Evolutionary conservation across 2,113 vertebrate genomes (phyloP).

Genomic region (Tautogolabrus adspersus): DNA sequence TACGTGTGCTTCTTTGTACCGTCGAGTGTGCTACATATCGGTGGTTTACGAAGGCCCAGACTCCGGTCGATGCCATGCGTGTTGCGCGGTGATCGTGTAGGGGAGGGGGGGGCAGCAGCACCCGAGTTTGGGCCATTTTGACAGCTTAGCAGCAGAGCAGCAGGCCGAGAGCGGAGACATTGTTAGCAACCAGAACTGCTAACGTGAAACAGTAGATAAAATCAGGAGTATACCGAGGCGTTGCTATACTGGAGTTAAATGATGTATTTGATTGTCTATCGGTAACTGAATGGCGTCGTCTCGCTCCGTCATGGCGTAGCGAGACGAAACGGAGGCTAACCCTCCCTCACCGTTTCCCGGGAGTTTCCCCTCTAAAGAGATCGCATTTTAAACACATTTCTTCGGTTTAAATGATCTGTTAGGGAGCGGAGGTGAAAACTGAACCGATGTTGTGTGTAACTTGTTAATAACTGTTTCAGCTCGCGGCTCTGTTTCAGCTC

Average conservation of each 20-base stretch:
- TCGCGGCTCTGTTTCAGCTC: neutral
- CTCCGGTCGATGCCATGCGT: conserved; percentile 25
- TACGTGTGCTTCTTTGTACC: no score
- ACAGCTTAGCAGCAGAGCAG: conserved; percentile 63
- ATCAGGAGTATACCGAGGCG: accelerated
- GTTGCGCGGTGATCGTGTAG: conserved; percentile 33
- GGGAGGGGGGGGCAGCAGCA: conserved; percentile 34
- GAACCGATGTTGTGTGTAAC: neutral
- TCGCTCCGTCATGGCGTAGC: conserved; percentile 63
- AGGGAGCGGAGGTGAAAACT: accelerated
- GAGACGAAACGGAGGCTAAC: conserved; percentile 46
- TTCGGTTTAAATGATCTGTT: accelerated
- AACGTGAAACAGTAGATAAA: neutral
- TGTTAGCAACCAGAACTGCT: conserved; percentile 2
- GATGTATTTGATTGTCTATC: neutral
- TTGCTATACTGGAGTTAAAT: accelerated
- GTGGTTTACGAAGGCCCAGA: neutral
- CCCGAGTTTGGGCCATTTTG: conserved; percentile 72
- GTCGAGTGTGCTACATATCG: neutral
- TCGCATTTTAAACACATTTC: neutral
- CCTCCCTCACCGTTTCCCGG: conserved; percentile 54
- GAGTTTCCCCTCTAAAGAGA: conserved; percentile 18
- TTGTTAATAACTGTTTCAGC: neutral
- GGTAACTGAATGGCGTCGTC: neutral
- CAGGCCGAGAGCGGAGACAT: conserved; percentile 20